A percentile compares a stretch with the other conserved stretches of the same genome.
phyloP scores from a whole-genome alignment of 1,140 invertebrate species.

The Pogonognathellus flavescens region DNA sequence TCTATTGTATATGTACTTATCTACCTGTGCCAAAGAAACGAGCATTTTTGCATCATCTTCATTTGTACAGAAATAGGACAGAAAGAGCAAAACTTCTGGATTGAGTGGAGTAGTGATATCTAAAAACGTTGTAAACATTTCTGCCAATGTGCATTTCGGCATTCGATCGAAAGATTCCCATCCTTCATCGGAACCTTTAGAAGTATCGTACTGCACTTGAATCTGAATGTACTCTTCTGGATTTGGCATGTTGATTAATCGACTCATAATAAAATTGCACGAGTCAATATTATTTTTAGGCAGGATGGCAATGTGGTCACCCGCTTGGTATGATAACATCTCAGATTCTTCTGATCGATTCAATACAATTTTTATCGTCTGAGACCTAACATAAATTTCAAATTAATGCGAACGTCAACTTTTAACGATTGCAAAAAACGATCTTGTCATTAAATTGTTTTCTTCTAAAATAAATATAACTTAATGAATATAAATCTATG shows the following conservation, averaged over 20 bases:
- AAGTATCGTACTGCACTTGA: slow-evolving; percentile 83
- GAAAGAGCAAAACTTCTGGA: slow-evolving; percentile 85
- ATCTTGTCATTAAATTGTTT: no score
- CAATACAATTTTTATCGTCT: slow-evolving; percentile 78
- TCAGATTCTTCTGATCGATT: slow-evolving; percentile 71
- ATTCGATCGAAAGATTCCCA: slow-evolving; percentile 90
- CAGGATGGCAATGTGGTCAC: slow-evolving; percentile 94
- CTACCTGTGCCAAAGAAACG: slow-evolving; percentile 70
- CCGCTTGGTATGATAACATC: slow-evolving; percentile 80
- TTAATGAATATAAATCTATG: no score
- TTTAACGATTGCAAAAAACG: no score
- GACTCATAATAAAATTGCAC: slow-evolving; percentile 84
- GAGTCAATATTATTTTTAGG: slow-evolving; percentile 84
- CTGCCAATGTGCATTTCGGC: slow-evolving; percentile 81
- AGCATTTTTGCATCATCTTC: slow-evolving; percentile 82
- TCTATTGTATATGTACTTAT: slow-evolving; percentile 75
- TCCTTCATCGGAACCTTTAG: slow-evolving; percentile 75
- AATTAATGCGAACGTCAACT: no score
- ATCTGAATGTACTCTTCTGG: slow-evolving; percentile 83
- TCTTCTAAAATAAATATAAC: no score
- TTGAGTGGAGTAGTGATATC: slow-evolving; percentile 94
- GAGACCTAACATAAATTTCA: slow-evolving; percentile 73
- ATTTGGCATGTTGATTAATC: slow-evolving; percentile 78
- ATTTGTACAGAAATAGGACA: slow-evolving; percentile 84
- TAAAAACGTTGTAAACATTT: slow-evolving; percentile 85